Evolutionary conservation across 2,113 vertebrate species (phyloP).

Genomic region (Chelonoidis abingdonii): DNA sequence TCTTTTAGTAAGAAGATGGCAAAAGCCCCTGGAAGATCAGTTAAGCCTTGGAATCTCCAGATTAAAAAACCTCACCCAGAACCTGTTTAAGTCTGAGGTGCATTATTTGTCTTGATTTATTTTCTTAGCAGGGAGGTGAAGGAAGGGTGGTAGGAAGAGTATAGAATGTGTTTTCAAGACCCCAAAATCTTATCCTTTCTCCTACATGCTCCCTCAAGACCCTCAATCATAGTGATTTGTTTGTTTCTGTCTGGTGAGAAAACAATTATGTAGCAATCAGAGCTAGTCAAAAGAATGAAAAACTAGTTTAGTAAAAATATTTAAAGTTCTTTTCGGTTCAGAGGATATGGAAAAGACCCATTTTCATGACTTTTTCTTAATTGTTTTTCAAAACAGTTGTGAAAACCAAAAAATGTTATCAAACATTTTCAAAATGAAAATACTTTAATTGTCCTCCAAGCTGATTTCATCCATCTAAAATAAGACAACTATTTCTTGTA

Average conservation of each 20-base stretch:
- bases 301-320: neutral
- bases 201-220: neutral
- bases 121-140: conserved; percentile 3
- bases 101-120: neutral
- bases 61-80: neutral
- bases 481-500: neutral
- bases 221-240: neutral
- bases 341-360: neutral
- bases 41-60: neutral
- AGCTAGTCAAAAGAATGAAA: neutral
- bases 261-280: neutral
- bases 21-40: neutral
- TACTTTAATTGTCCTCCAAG: neutral
- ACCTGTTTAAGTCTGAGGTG: neutral
- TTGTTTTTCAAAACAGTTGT: neutral
- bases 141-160: neutral
- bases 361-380: neutral
- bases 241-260: neutral
- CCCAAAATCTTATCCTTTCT: rapidly evolving
- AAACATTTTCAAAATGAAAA: neutral
- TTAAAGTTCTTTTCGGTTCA: neutral
- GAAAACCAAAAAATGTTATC: neutral
- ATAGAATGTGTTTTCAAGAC: neutral
- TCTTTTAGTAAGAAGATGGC: neutral
- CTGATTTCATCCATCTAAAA: neutral